Evolutionary conservation across 2,888 invertebrate genomes (phyloP).

Genomic region (Protodeltote pygarga): DNA sequence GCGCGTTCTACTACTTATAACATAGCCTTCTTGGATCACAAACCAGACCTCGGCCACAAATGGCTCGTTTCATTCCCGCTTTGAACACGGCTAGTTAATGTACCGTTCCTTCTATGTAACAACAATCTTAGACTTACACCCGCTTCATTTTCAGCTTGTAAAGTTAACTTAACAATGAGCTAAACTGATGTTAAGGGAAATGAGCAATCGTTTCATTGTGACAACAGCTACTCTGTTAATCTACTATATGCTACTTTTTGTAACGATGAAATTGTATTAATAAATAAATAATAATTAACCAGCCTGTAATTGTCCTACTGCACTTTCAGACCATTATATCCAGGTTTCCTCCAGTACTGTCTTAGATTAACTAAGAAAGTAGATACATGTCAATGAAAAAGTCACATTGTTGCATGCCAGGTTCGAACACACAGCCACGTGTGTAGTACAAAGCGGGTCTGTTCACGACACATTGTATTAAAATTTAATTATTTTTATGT

Average conservation of each 20-base stretch:
- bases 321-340: too few species aligned
- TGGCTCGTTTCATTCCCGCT: constrained; percentile 60
- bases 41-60: constrained; percentile 58
- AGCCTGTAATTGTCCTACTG: too few species aligned
- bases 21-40: constrained; percentile 38
- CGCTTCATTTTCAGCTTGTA: constrained; percentile 50
- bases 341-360: too few species aligned
- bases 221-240: constrained; percentile 5
- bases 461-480: too few species aligned
- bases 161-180: constrained; percentile 47
- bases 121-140: constrained; percentile 45
- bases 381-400: too few species aligned
- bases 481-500: constrained; percentile 10
- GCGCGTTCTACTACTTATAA: constrained; percentile 34
- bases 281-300: too few species aligned
- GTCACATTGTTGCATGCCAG: too few species aligned
- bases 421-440: too few species aligned
- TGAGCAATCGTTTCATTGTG: neutral
- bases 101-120: constrained; percentile 59
- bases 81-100: constrained; percentile 60
- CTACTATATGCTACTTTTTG: neutral
- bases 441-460: too few species aligned
- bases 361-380: too few species aligned
- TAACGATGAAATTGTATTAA: constrained; percentile 1
- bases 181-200: constrained; percentile 45